These are phyloP conservation scores for Erethizon dorsatum DNA, from an alignment of 2,797 vertebrate genomes.

Conservation along the genomic window DNA sequence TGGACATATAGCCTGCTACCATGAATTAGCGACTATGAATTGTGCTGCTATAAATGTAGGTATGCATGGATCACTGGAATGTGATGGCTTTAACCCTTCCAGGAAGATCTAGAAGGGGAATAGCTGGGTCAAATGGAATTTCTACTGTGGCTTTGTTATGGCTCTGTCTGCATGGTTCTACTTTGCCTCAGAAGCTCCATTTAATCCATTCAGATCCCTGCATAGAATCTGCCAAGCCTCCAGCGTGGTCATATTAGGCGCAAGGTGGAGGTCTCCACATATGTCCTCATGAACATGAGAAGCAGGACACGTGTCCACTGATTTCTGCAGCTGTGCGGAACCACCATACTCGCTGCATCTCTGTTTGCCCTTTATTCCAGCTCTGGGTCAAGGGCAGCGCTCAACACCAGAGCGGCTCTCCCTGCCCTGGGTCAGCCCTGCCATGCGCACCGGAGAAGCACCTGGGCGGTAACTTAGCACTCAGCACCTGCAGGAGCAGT, in stretches of 20 bases:
- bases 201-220: not conserved
- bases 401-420: slow-evolving; percentile 11
- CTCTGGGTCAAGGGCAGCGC: slow-evolving; percentile 47
- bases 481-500: slow-evolving; percentile 37
- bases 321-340: slow-evolving; percentile 3
- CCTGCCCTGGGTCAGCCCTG: not conserved
- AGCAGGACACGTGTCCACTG: not conserved
- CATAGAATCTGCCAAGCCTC: not conserved
- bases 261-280: rapidly evolving
- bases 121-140: not conserved
- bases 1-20: not conserved
- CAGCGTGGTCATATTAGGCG: not conserved
- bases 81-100: not conserved
- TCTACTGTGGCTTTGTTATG: not conserved
- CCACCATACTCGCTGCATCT: not conserved
- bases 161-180: not conserved
- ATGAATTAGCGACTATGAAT: not conserved
- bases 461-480: slow-evolving; percentile 65
- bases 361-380: not conserved
- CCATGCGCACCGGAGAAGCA: slow-evolving; percentile 1
- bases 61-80: not conserved
- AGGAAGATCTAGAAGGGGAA: not conserved
- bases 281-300: not conserved
- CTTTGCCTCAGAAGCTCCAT: not conserved
- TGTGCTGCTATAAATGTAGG: not conserved